phyloP scores from a whole-genome alignment of 2,888 invertebrate genomes.

The Agrilus cyanescens region DNA sequence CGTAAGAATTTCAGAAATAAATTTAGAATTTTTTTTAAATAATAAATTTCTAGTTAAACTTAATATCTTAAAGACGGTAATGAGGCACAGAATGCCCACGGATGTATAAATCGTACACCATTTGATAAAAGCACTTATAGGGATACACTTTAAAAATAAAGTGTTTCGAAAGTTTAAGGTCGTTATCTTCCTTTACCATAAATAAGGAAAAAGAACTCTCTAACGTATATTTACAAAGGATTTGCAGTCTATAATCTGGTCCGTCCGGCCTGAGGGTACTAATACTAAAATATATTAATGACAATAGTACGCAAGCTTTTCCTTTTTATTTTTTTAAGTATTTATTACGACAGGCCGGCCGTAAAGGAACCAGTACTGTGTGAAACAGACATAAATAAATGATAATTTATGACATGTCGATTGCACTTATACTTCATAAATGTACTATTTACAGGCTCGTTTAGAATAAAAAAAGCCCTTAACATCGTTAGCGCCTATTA shows the following conservation, averaged over 20 bases:
- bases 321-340: slow-evolving; percentile 6
- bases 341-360: slow-evolving; percentile 7
- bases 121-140: no score
- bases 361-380: slow-evolving; percentile 11
- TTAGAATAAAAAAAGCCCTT: slow-evolving; percentile 29
- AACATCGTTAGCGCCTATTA: slow-evolving; percentile 32
- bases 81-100: no score
- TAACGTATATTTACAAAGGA: slow-evolving; percentile 5
- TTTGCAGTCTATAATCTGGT: slow-evolving; percentile 14
- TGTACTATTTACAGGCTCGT: slow-evolving; percentile 27
- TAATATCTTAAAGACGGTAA: no score
- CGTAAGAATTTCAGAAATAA: no score
- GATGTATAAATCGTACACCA: no score
- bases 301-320: slow-evolving; percentile 11
- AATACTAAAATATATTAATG: slow-evolving; percentile 9
- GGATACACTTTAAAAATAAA: no score
- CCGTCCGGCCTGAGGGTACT: slow-evolving; percentile 8
- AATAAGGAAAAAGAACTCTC: no score
- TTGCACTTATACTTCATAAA: slow-evolving; percentile 17
- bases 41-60: no score
- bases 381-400: slow-evolving; percentile 16
- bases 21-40: no score
- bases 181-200: no score
- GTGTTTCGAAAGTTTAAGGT: no score
- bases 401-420: slow-evolving; percentile 16